Percentiles rank a stretch among this genome's conserved stretches.
Conservation (phyloP, 2,113 vertebrate species). For the Entomyzon cyanotis region DNA sequence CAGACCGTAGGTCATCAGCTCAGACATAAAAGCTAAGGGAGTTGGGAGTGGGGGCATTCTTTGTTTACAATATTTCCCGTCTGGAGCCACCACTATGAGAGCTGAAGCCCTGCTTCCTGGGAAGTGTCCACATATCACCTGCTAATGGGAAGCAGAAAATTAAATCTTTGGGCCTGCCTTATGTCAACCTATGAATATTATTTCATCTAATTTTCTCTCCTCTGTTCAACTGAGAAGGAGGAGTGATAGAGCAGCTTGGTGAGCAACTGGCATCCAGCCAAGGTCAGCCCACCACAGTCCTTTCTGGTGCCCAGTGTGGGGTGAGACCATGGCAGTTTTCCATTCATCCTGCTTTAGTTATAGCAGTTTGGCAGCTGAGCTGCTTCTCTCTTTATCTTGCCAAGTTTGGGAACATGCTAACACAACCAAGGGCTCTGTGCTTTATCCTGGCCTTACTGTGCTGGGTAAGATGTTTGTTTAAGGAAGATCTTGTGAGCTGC, state of each 20-base stretch:
- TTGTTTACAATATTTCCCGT: neutral
- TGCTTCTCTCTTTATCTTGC: neutral
- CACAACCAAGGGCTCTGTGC: neutral
- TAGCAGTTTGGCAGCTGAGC: neutral
- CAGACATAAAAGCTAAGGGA: neutral
- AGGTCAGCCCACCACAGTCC: neutral
- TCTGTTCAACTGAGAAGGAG: neutral
- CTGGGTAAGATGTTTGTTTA: fast-evolving
- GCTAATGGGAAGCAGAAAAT: neutral
- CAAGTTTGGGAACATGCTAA: neutral
- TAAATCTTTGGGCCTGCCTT: neutral
- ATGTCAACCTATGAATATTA: neutral
- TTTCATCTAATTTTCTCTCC: neutral
- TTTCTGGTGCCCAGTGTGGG: neutral
- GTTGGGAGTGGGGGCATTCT: neutral
- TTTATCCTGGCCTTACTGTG: neutral
- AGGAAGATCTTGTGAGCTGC: neutral
- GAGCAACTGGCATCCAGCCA: neutral
- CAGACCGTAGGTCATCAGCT: neutral
- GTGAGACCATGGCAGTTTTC: neutral
- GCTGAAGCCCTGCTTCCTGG: neutral
- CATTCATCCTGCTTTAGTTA: no score
- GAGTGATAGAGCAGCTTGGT: neutral
- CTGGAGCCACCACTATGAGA: neutral
- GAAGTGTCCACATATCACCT: neutral